Evolutionary conservation across 2,113 vertebrate genomes (phyloP).

Genomic region (Manacus vitellinus): DNA sequence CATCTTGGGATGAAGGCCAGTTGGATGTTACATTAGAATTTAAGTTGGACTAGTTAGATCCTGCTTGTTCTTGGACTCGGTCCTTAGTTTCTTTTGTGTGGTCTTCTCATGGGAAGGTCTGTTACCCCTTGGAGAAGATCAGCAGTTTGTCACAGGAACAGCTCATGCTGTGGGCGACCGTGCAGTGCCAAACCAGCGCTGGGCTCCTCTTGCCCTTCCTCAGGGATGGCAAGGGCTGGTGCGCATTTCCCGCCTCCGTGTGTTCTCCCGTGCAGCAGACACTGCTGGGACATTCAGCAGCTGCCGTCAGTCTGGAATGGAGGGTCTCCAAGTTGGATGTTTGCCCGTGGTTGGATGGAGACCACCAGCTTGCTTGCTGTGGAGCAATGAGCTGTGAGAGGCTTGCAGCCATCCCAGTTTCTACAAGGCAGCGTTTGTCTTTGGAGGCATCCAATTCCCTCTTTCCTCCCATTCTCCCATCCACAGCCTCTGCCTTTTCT

Average conservation of each 20-base stretch:
- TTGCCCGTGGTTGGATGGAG: background rate
- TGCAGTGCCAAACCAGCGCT: fast-evolving
- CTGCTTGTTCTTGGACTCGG: background rate
- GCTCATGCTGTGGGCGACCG: background rate
- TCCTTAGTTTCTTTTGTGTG: background rate
- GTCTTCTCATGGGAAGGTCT: background rate
- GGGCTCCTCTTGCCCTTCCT: background rate
- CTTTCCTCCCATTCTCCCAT: background rate
- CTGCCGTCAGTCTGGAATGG: fast-evolving
- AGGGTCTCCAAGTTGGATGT: background rate
- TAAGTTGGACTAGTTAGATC: background rate
- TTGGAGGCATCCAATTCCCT: background rate
- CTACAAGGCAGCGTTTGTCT: background rate
- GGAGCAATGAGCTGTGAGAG: background rate
- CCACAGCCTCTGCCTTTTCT: background rate
- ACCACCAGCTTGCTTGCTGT: background rate
- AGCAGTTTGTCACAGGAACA: background rate
- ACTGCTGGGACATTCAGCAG: fast-evolving
- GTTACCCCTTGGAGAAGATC: background rate
- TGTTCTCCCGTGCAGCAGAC: background rate
- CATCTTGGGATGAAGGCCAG: background rate
- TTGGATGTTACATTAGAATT: background rate
- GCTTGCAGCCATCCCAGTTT: background rate
- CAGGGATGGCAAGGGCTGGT: background rate
- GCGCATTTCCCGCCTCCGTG: fast-evolving